Conservation (phyloP, 2,797 vertebrate species). For the Hapalemur alaotrensis region DNA sequence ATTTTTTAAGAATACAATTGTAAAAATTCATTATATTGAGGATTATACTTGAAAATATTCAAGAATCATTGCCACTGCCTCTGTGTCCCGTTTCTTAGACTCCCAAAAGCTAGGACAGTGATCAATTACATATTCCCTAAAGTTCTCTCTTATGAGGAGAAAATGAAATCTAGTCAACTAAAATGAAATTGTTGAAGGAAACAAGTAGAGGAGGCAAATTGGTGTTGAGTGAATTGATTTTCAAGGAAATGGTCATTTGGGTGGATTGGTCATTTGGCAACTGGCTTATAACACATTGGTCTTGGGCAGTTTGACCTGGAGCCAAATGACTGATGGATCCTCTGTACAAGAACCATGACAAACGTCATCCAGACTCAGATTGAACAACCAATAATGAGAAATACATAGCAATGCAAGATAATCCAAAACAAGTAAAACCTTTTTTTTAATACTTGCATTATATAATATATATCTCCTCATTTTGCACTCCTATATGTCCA, state of each 20-base stretch:
- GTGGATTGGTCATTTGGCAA: not conserved
- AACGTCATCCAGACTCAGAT: not conserved
- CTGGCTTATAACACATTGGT: not conserved
- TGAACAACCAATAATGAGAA: not conserved
- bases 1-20: not conserved
- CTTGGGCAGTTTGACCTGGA: not conserved
- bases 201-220: not conserved
- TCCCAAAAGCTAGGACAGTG: not conserved
- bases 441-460: not conserved
- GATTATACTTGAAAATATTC: not conserved
- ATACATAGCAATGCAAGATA: not conserved
- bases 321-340: constrained; percentile 5
- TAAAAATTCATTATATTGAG: not conserved
- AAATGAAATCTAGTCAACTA: not conserved
- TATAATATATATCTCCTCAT: not conserved
- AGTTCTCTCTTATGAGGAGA: not conserved
- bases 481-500: not conserved
- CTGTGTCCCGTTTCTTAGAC: not conserved
- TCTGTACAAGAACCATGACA: not conserved
- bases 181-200: not conserved
- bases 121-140: not conserved
- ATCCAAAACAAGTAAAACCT: not conserved
- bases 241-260: constrained; percentile 15
- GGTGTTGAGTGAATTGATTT: not conserved
- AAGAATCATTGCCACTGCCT: not conserved